A percentile compares a stretch with the other conserved stretches of the same genome.
These are phyloP conservation scores for Crotalus helleri DNA, from an alignment of 2,113 vertebrate genomes.

Conservation along the genomic window DNA sequence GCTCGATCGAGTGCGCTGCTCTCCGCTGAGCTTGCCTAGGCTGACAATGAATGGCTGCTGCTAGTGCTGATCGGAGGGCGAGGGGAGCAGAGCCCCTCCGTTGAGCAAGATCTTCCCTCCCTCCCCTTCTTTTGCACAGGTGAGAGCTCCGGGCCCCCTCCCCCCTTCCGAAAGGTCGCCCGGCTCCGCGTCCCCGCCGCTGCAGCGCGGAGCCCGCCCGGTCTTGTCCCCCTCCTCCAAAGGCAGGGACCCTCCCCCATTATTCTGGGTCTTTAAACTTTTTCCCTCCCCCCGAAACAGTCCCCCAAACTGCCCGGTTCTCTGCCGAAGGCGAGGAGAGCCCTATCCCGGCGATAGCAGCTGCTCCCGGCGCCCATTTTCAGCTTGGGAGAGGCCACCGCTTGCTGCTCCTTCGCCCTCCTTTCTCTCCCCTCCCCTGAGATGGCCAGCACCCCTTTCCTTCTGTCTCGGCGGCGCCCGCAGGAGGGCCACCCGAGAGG, in stretches of 20 bases:
- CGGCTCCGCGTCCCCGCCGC: constrained; percentile 33
- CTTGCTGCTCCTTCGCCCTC: background rate
- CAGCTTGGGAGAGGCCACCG: background rate
- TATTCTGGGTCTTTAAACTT: background rate
- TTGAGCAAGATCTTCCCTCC: constrained; percentile 47
- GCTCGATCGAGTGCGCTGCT: constrained; percentile 72
- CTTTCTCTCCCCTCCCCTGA: background rate
- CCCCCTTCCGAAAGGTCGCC: background rate
- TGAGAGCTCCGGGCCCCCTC: constrained; percentile 32
- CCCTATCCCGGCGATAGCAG: background rate
- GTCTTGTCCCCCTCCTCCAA: background rate
- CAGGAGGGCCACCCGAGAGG: background rate
- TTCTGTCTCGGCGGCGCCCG: background rate
- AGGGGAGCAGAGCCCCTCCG: constrained; percentile 44
- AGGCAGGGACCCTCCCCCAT: background rate
- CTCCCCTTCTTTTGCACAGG: constrained; percentile 21
- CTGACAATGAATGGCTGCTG: constrained; percentile 82
- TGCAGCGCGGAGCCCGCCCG: background rate
- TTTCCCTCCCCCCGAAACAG: background rate
- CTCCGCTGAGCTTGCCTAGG: constrained; percentile 71
- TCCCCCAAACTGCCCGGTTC: background rate
- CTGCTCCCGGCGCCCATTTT: background rate
- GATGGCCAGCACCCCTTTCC: background rate
- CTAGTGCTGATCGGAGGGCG: constrained; percentile 56
- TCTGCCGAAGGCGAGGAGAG: background rate